Base-by-base conservation (phyloP, 2,113 vertebrate genomes). In the Progne subis region DNA sequence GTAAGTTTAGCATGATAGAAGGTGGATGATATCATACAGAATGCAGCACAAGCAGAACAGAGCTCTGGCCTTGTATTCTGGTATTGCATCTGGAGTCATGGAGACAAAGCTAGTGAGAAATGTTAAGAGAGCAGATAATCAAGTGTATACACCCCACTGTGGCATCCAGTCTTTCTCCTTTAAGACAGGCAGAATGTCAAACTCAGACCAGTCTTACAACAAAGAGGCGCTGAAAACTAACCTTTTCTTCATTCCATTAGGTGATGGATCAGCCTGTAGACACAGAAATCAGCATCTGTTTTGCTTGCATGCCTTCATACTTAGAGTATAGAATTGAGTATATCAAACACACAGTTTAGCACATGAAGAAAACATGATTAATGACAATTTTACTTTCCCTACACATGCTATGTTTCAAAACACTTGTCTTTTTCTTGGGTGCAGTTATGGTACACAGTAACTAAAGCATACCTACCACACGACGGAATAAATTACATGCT, bases 401-500 rank as follows among this genome's bases (percentile, higher is more conserved):
- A 74, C 88, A 47, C 12, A 69, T 77, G 25, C 55, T 94, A 47
- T 52, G 16, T 65, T 96, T 95, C 60, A 93, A 67, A 82, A 56
- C 8, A 11, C 74, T n/a, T 60, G n/a, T 76, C 8, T 92, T 26
- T 55, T 69, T 71, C n/a, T 72, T 76, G 85, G 34, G 18, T 72
- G 80, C 44, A 83, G 37, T 65, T 37, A 80, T 64, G 31, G 46
- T 47, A 63, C 63, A 79, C 49, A 24, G 29, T 46, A 52, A 25
- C 32, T 34, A 18, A 91, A 95, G 65, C 46, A 67, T 44, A 59
- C 41, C 75, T 93, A 29, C 41, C 59, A 44, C 37, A 78, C 3
- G 23, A 86, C 65, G n/a, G 55, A 96, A 92, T 91, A 68, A 69
- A 92, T 95, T 96, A 64, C 26, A 25, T 2, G 18, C 59, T 68